Percentiles rank a stretch among this genome's conserved stretches.
These are phyloP conservation scores for Hymenochirus boettgeri DNA, from an alignment of 2,113 vertebrate species.

Conservation along the genomic window DNA sequence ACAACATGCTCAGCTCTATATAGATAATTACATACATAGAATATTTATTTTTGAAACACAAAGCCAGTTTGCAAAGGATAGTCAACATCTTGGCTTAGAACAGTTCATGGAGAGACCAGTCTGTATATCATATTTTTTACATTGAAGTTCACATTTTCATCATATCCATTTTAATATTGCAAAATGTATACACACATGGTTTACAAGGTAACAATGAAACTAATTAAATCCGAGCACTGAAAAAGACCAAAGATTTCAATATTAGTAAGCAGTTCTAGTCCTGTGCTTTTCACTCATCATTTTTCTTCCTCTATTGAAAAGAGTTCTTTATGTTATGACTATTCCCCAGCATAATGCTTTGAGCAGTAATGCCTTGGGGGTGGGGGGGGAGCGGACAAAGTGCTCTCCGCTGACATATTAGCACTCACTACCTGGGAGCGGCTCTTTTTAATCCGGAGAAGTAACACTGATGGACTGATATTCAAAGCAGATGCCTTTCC, in stretches of 20 bases:
- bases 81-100: no score
- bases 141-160: no score
- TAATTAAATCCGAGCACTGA: no score
- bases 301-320: slow-evolving; percentile 17
- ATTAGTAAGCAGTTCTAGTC: neutral
- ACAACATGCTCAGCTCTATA: no score
- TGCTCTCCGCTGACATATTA: slow-evolving; percentile 21
- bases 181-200: no score
- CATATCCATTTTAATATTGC: no score
- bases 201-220: no score
- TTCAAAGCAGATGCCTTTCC: slow-evolving; percentile 33
- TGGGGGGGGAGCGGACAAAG: slow-evolving; percentile 16
- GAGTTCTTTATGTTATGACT: slow-evolving; percentile 26
- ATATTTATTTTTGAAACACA: no score
- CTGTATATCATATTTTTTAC: no score
- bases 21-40: no score
- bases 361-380: slow-evolving; percentile 11
- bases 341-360: slow-evolving; percentile 22
- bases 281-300: slow-evolving; percentile 7
- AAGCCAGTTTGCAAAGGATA: no score
- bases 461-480: slow-evolving; percentile 25
- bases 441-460: slow-evolving; percentile 19
- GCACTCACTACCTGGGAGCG: slow-evolving; percentile 26
- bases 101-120: no score
- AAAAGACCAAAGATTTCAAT: neutral